Base-by-base conservation (phyloP, 2,888 invertebrate species). In the Andrena hattorfiana region DNA sequence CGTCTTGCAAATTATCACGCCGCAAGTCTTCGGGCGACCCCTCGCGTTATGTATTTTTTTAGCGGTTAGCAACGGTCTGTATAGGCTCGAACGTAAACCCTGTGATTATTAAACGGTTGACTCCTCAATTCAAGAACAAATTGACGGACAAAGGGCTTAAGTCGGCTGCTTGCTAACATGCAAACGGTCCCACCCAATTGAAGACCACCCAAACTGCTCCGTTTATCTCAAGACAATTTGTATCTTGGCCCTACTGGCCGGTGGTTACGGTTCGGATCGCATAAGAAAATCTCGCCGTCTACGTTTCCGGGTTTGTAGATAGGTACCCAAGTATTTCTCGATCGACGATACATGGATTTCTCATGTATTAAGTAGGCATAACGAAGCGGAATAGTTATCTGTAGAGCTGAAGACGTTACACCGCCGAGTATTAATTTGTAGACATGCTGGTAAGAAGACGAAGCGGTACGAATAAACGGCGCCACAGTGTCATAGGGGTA, bases 141-240 rank as follows among this genome's bases (percentile, higher is more conserved):
- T 93, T 93, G 90, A 88, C 91, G 77, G 91, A 93, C 92, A 92
- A 92, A 92, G 92, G 84, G 85, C 85, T 91, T 90, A 92, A 93
- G 90, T 92, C 90, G 90, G 77, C 89, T 90, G 92, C 92, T 93
- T 92, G 91, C 90, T 91, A 91, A 93, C 93, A 92, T 90, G 87
- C 89, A 83, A 87, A 89, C 89, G 90, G 91, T 86, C 90, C 91
- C 87, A 75, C 89, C 89, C 91, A 91, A 92, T 91, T 91, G 86
- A 74, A 84, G 93, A 93, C 93, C 93, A 93, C 93, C 93, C 93
- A 93, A 92, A 92, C 85, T 85, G 81, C 87, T 75, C 83, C 60
- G 60, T 73, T 68, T 54, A 54, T 70, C 80, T 77, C 48, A 6
- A 70, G 78, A 75, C 84, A 74, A 66, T 74, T 80, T 68, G 83